Percentiles rank a stretch among this genome's conserved stretches.
These are phyloP conservation scores for Enoplosus armatus DNA, from an alignment of 2,797 vertebrate species.

Conservation along the genomic window DNA sequence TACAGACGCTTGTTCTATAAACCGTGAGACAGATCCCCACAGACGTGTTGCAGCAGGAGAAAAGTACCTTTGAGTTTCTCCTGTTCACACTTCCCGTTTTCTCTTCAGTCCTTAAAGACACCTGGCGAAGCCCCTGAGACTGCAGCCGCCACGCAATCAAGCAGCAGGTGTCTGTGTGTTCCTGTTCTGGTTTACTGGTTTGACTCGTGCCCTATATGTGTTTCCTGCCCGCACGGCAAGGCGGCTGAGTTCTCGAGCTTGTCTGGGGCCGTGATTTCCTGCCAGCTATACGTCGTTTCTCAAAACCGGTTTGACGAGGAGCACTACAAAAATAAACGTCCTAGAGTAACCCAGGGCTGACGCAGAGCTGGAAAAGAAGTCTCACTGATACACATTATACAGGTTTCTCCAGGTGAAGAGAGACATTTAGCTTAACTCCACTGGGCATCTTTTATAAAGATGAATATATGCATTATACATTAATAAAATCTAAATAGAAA, in stretches of 20 bases:
- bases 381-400: background rate
- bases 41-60: background rate
- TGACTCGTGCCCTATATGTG: background rate
- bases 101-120: slow-evolving; percentile 2
- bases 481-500: too few species aligned
- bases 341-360: background rate
- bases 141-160: slow-evolving; percentile 8
- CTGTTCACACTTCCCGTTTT: slow-evolving; percentile 25
- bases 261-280: slow-evolving; percentile 1
- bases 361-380: background rate
- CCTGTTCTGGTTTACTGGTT: background rate
- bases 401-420: too few species aligned
- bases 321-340: too few species aligned
- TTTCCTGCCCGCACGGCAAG: slow-evolving; percentile 12
- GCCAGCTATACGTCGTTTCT: too few species aligned
- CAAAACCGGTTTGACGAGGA: slow-evolving; percentile 6
- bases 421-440: too few species aligned
- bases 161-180: too few species aligned
- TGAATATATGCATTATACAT: too few species aligned
- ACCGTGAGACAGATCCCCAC: background rate
- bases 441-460: too few species aligned
- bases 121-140: background rate
- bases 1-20: background rate
- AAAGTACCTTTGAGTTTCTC: background rate
- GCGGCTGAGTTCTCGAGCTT: too few species aligned